Evolutionary conservation across 2,113 vertebrate species (phyloP).

Genomic region (Gracilinanus agilis): DNA sequence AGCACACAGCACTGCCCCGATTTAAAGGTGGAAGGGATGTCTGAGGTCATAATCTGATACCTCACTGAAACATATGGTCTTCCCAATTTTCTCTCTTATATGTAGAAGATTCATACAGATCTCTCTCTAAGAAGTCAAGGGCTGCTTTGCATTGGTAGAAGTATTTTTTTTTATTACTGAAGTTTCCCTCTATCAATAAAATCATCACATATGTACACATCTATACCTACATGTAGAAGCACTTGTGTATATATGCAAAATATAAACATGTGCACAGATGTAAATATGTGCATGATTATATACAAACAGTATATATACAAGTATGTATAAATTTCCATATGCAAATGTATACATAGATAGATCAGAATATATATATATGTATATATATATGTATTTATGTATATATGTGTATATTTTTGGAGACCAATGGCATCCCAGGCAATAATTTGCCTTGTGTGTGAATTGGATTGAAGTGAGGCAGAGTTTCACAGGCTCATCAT

Average conservation of each 20-base stretch:
- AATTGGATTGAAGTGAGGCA: too few species aligned
- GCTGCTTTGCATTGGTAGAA: not conserved
- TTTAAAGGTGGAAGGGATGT: slow-evolving; percentile 19
- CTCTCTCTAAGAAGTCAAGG: not conserved
- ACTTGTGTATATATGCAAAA: not conserved
- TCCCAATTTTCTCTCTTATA: slow-evolving; percentile 11
- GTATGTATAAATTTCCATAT: too few species aligned
- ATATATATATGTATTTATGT: not conserved
- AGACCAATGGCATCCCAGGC: too few species aligned
- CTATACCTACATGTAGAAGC: not conserved
- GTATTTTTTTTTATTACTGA: not conserved
- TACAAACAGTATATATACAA: too few species aligned
- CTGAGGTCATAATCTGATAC: not conserved
- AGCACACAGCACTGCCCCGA: not conserved
- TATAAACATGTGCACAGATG: too few species aligned
- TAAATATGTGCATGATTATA: too few species aligned
- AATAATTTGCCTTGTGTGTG: too few species aligned
- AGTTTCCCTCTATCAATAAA: not conserved
- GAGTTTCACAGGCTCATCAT: too few species aligned
- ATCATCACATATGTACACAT: not conserved
- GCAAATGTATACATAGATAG: too few species aligned
- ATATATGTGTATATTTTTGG: not conserved
- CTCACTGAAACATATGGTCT: not conserved
- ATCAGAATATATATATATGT: not conserved
- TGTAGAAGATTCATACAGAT: not conserved